Conservation (phyloP, 2,113 vertebrate genomes). For the Catharus bicknelli region DNA sequence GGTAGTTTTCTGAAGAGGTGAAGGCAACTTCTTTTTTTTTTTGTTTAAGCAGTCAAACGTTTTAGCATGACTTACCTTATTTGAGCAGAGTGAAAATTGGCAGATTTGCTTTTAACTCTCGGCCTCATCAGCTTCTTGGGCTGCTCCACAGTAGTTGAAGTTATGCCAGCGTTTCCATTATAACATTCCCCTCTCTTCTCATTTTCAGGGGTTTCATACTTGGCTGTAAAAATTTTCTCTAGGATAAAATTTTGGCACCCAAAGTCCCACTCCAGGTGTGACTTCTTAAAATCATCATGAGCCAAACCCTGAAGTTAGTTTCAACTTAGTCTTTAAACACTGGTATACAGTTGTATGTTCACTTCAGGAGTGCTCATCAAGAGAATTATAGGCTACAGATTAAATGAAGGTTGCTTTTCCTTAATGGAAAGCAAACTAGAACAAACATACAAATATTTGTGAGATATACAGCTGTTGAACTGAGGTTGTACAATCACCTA, state of each 20-base stretch:
- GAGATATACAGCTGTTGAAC: not conserved
- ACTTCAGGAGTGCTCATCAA: not conserved
- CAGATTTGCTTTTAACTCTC: not conserved
- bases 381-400: not conserved
- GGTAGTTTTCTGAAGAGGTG: conserved; percentile 5
- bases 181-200: conserved; percentile 23
- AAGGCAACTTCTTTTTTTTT: not conserved
- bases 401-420: not conserved
- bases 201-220: conserved; percentile 3
- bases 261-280: not conserved
- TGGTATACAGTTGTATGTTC: not conserved
- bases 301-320: conserved; percentile 39
- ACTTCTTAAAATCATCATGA: conserved; percentile 20
- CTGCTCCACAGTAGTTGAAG: conserved; percentile 25
- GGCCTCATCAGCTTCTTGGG: not conserved
- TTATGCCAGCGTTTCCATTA: conserved; percentile 52
- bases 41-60: not conserved
- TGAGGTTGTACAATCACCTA: not conserved
- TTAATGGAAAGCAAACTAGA: not conserved
- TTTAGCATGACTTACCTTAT: not conserved
- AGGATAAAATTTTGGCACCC: conserved; percentile 4
- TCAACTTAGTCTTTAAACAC: not conserved
- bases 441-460: not conserved
- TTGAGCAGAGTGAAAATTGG: conserved; percentile 22
- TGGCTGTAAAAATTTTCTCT: conserved; percentile 5